Conservation (phyloP, 2,797 vertebrate species). For the Hemibagrus guttatus region DNA sequence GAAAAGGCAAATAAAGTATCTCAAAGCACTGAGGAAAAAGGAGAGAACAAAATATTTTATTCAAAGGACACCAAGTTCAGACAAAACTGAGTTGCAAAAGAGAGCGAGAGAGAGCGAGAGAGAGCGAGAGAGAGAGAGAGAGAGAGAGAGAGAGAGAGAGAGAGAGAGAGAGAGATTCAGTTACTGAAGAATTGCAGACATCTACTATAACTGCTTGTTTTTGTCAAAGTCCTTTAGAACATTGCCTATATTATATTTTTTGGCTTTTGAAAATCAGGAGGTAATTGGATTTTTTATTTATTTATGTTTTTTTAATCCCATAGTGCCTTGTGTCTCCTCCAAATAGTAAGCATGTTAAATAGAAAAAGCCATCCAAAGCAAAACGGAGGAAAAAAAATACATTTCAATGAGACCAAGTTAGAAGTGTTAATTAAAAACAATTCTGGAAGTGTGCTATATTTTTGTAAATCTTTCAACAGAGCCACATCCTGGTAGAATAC, state of each 20-base stretch:
- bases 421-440: background rate
- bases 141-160: too few species aligned
- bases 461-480: background rate
- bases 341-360: background rate
- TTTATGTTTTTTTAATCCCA: background rate
- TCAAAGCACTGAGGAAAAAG: background rate
- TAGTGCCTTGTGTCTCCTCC: background rate
- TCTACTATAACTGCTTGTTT: background rate
- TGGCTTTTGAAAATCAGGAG: background rate
- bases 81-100: background rate
- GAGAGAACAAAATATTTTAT: conserved; percentile 4
- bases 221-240: background rate
- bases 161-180: background rate
- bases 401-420: background rate
- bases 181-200: background rate
- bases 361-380: background rate
- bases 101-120: background rate
- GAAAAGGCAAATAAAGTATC: background rate
- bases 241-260: background rate
- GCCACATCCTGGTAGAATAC: background rate
- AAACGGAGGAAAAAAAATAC: background rate
- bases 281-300: background rate
- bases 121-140: background rate
- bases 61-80: background rate
- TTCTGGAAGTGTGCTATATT: too few species aligned